These are phyloP conservation scores for Hedychridium roseum DNA, from an alignment of 2,888 invertebrate species.

Conservation along the genomic window DNA sequence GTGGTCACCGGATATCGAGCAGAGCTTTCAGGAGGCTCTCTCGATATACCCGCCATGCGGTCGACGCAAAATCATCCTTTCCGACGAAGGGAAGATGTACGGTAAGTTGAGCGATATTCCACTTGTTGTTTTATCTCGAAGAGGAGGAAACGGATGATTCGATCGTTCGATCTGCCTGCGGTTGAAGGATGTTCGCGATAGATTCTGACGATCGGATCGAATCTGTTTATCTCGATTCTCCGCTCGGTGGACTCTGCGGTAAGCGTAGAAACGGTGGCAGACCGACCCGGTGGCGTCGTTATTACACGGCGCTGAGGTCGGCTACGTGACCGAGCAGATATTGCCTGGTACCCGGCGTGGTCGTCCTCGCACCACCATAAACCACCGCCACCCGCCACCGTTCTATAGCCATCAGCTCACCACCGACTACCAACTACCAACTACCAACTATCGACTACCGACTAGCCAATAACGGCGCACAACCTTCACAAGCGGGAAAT, in stretches of 20 bases:
- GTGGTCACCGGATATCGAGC: slow-evolving; percentile 99
- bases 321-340: slow-evolving; percentile 62
- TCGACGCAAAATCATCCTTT: slow-evolving; percentile 98
- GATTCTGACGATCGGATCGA: no score
- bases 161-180: no score
- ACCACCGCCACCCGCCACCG: slow-evolving; percentile 27
- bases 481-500: no score
- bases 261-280: no score
- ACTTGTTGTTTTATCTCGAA: no score
- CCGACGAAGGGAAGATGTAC: slow-evolving; percentile 99
- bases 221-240: no score
- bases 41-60: slow-evolving; percentile 99
- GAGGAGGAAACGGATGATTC: no score
- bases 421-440: no score
- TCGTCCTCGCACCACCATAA: slow-evolving; percentile 42
- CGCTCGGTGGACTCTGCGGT: no score
- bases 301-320: slow-evolving; percentile 62
- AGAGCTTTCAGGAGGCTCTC: slow-evolving; percentile 99
- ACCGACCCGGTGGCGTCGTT: slow-evolving; percentile 45
- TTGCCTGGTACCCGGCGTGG: slow-evolving; percentile 50
- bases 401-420: slow-evolving; percentile 44
- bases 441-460: no score
- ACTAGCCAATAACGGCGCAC: slow-evolving; percentile 57
- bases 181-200: no score
- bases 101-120: slow-evolving; percentile 77